A percentile compares a stretch with the other conserved stretches of the same genome.
Conservation (phyloP, 2,888 invertebrate genomes). For the Drosophila neonasuta region DNA sequence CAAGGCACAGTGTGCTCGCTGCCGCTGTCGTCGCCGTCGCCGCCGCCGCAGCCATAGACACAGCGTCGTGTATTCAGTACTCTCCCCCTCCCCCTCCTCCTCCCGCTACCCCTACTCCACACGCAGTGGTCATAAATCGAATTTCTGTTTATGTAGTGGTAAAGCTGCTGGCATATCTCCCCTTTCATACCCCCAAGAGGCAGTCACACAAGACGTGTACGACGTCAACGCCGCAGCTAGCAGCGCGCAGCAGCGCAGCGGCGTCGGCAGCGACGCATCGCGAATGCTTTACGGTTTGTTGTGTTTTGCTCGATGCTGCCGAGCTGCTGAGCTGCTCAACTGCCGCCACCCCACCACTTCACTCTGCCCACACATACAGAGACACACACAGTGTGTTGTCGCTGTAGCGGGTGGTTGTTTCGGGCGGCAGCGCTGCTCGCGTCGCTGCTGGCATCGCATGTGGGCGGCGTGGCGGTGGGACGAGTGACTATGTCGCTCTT, state of each 20-base stretch:
- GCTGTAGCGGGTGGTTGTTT: constrained; percentile 63
- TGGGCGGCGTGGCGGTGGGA: constrained; percentile 45
- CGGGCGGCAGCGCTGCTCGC: constrained; percentile 36
- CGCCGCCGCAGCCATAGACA: constrained; percentile 9
- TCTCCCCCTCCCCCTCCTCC: background rate
- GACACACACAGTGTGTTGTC: background rate
- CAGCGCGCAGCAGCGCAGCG: constrained; percentile 4
- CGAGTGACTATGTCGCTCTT: constrained; percentile 48
- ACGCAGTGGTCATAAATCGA: constrained; percentile 81
- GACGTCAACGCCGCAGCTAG: constrained; percentile 13
- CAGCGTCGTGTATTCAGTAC: background rate
- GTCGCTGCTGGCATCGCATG: constrained; percentile 12
- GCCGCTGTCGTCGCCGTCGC: constrained; percentile 7
- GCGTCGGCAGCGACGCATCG: constrained; percentile 33
- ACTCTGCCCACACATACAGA: background rate
- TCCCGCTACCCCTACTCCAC: background rate
- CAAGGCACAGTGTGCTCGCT: constrained; percentile 24
- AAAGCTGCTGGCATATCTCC: constrained; percentile 38
- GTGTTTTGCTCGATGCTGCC: constrained; percentile 65
- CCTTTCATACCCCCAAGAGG: background rate
- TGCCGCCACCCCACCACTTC: background rate
- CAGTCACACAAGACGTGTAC: constrained; percentile 53
- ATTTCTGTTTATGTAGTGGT: constrained; percentile 79
- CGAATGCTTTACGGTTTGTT: constrained; percentile 81
- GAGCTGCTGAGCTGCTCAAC: background rate